A percentile compares a stretch with the other conserved stretches of the same genome.
These are phyloP conservation scores for Platichthys flesus DNA, from an alignment of 2,113 vertebrate species.

Conservation along the genomic window DNA sequence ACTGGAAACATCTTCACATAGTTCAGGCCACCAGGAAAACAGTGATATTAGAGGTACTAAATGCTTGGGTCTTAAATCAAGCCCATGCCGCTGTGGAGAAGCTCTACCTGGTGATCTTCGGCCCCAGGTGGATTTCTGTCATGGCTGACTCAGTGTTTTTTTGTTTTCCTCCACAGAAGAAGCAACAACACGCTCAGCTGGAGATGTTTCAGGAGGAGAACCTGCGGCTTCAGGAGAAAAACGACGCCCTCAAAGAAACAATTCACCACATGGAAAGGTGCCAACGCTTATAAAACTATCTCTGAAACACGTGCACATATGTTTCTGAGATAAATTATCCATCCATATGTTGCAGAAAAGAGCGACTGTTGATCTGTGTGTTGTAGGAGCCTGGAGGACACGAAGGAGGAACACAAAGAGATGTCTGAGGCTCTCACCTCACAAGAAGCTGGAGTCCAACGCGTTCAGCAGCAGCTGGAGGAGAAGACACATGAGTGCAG, in stretches of 20 bases:
- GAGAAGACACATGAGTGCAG: slow-evolving; percentile 88
- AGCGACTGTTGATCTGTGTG: not conserved
- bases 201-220: slow-evolving; percentile 88
- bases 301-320: not conserved
- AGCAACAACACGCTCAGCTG: slow-evolving; percentile 90
- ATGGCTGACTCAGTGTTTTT: not conserved
- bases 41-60: no score
- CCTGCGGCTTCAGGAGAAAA: slow-evolving; percentile 89
- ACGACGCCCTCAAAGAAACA: slow-evolving; percentile 87
- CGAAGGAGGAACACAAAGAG: slow-evolving; percentile 84
- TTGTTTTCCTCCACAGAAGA: slow-evolving; percentile 81
- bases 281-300: not conserved
- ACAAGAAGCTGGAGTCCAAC: slow-evolving; percentile 84
- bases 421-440: slow-evolving; percentile 87
- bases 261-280: slow-evolving; percentile 89
- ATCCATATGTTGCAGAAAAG: not conserved
- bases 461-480: slow-evolving; percentile 87
- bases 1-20: no score
- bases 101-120: not conserved
- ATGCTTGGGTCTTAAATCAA: no score
- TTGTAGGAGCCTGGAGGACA: slow-evolving; percentile 87
- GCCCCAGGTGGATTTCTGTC: not conserved
- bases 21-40: no score
- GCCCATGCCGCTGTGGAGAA: no score
- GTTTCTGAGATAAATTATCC: not conserved